Percentiles rank a stretch among this genome's conserved stretches.
Conservation (phyloP, 2,113 vertebrate genomes). For the Octodon degus region DNA sequence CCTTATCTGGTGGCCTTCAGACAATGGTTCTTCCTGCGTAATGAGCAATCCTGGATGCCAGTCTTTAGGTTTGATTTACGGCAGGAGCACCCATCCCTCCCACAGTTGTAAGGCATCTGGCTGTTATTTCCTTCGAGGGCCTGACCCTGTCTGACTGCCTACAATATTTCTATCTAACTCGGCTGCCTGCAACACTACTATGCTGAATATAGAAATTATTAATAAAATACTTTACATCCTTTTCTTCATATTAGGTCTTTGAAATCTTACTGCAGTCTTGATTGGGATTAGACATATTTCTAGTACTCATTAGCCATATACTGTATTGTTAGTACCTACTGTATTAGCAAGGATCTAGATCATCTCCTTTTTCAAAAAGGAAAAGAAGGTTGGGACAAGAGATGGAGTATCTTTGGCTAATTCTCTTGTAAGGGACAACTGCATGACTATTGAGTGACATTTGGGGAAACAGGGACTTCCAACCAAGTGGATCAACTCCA, state of each 20-base stretch:
- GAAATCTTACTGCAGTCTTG: neutral
- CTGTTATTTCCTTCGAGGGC: too few relatives aligned
- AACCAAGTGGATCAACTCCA: neutral
- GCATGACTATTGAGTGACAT: neutral
- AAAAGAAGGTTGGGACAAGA: neutral
- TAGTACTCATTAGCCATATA: neutral
- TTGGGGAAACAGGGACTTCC: too few relatives aligned
- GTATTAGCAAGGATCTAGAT: neutral
- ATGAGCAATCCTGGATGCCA: too few relatives aligned
- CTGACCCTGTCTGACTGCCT: too few relatives aligned
- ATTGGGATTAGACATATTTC: neutral
- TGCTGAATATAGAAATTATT: neutral
- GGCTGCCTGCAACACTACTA: neutral
- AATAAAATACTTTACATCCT: neutral
- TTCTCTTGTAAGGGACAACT: neutral
- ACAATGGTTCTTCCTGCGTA: too few relatives aligned
- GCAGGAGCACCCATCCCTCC: too few relatives aligned
- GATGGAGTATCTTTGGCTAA: neutral
- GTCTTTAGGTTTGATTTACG: too few relatives aligned
- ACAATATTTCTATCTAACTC: too few relatives aligned
- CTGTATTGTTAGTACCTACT: neutral
- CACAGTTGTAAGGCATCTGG: too few relatives aligned
- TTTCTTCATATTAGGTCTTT: neutral
- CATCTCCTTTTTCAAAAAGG: neutral
- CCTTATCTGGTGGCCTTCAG: too few relatives aligned